Conservation (phyloP, 1,140 invertebrate species). For the Zeugodacus cucurbitae region DNA sequence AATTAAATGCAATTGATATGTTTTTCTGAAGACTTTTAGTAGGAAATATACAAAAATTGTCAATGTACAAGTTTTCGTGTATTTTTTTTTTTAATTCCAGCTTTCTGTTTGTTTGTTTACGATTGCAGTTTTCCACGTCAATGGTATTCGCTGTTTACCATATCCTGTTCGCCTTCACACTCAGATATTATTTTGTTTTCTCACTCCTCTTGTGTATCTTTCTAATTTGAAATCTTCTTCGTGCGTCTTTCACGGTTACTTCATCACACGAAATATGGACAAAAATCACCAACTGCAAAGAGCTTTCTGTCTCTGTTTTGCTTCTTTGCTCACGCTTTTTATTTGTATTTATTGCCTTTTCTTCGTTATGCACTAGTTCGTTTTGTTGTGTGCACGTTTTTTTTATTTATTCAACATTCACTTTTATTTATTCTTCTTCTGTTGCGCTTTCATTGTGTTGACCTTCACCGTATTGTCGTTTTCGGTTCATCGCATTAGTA, state of each 20-base stretch:
- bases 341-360: neutral
- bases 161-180: too few relatives aligned
- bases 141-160: neutral
- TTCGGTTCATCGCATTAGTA: neutral
- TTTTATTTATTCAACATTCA: neutral
- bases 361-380: neutral
- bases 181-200: neutral
- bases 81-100: neutral
- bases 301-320: neutral
- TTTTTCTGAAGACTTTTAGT: neutral
- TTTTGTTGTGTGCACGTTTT: neutral
- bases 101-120: neutral
- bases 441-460: neutral
- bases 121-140: neutral
- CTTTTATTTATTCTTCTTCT: neutral
- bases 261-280: neutral
- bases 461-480: constrained; percentile 24
- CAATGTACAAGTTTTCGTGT: too few relatives aligned
- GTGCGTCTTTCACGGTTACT: neutral
- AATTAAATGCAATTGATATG: neutral
- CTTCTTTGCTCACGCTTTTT: neutral
- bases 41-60: neutral
- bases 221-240: neutral
- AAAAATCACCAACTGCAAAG: neutral
- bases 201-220: neutral